phyloP scores from a whole-genome alignment of 1,140 invertebrate genomes.

The Portunus trituberculatus region DNA sequence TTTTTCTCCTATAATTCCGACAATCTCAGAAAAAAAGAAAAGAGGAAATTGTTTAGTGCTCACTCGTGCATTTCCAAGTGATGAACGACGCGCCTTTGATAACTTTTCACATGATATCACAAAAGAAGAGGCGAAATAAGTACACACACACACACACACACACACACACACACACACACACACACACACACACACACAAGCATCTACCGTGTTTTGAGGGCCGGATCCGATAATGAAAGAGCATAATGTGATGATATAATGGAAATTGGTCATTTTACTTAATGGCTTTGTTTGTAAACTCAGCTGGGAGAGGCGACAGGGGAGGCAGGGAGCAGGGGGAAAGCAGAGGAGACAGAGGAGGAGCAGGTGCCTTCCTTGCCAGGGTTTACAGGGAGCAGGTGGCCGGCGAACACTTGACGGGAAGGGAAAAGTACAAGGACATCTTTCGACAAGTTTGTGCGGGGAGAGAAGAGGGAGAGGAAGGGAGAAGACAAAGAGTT shows the following conservation, averaged over 20 bases:
- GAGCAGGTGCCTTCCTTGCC: background rate
- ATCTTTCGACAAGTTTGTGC: background rate
- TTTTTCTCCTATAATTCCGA: too few relatives aligned
- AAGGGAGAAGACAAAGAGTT: too few relatives aligned
- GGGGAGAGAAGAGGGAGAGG: background rate
- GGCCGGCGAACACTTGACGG: background rate
- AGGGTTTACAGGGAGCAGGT: background rate
- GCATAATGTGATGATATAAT: slow-evolving; percentile 15
- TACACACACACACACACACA: slow-evolving; percentile 12
- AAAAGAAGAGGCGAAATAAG: background rate
- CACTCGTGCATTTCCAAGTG: background rate
- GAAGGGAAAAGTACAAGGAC: background rate
- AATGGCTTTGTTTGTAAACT: slow-evolving; percentile 4
- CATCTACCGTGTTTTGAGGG: background rate
- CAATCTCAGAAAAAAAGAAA: background rate
- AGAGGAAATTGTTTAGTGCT: background rate
- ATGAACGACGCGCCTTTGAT: too few relatives aligned
- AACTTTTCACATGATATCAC: background rate
- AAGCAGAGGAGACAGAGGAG: background rate
- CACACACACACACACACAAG: slow-evolving; percentile 1
- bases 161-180: slow-evolving; percentile 20
- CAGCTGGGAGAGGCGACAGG: background rate
- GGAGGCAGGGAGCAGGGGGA: background rate
- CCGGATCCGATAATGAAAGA: background rate
- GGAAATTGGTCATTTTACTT: slow-evolving; percentile 23